Evolutionary conservation across 2,797 vertebrate species (phyloP).

Genomic region (Siniperca obscura): DNA sequence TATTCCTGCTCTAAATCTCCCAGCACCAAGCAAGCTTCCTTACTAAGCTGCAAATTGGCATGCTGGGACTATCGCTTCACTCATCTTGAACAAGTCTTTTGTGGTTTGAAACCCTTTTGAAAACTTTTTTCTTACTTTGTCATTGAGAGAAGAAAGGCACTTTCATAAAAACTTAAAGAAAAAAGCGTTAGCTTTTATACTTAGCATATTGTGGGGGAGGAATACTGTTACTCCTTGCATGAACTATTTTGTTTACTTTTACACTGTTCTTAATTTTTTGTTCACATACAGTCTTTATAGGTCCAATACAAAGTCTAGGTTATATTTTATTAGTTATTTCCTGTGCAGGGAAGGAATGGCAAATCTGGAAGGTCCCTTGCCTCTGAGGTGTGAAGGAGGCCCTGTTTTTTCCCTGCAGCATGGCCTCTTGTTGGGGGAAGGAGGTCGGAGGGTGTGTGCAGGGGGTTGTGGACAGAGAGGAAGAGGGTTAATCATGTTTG

Average conservation of each 20-base stretch:
- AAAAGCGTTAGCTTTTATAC: constrained; percentile 39
- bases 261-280: constrained; percentile 3
- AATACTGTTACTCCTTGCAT: constrained; percentile 23
- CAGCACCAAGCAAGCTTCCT: constrained; percentile 59
- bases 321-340: constrained; percentile 53
- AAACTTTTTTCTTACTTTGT: constrained; percentile 70
- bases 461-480: constrained; percentile 66
- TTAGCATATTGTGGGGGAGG: constrained; percentile 29
- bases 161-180: constrained; percentile 45
- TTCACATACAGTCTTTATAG: background rate
- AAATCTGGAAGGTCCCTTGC: constrained; percentile 47
- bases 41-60: constrained; percentile 76
- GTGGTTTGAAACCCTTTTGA: constrained; percentile 73
- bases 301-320: constrained; percentile 14
- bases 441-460: constrained; percentile 48
- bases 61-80: constrained; percentile 70
- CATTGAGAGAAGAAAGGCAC: constrained; percentile 51
- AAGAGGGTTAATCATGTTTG: constrained; percentile 84
- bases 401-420: constrained; percentile 51
- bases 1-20: constrained; percentile 68
- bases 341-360: constrained; percentile 38
- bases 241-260: constrained; percentile 38
- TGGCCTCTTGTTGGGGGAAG: constrained; percentile 52
- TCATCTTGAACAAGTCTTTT: constrained; percentile 71
- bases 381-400: constrained; percentile 68